A percentile compares a stretch with the other conserved stretches of the same genome.
Conservation (phyloP, 92 coral and sea anemone genomes). For the Galaxea fascicularis region DNA sequence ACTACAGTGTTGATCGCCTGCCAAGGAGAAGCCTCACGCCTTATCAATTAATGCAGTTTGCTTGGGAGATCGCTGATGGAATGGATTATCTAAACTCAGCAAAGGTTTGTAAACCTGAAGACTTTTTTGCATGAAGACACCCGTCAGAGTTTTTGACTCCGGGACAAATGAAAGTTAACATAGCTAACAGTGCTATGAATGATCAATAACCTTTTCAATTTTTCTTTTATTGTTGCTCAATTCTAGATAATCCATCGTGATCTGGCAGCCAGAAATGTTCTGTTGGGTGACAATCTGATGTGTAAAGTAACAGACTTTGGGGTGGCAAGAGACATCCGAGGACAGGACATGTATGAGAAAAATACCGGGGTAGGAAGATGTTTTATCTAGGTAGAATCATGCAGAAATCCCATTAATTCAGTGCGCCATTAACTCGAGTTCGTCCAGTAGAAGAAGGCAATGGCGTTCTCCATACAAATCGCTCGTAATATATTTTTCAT, state of each 20-base stretch:
- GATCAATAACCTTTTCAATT: background rate
- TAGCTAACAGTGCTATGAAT: too few species aligned
- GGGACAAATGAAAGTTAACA: too few species aligned
- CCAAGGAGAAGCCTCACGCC: slow-evolving; percentile 44
- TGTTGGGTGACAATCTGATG: slow-evolving; percentile 60
- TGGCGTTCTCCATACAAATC: too few species aligned
- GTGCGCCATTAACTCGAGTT: too few species aligned
- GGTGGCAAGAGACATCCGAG: slow-evolving; percentile 69
- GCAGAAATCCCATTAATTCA: too few species aligned
- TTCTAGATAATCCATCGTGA: slow-evolving; percentile 76
- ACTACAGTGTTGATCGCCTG: slow-evolving; percentile 33
- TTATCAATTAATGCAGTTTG: slow-evolving; percentile 58
- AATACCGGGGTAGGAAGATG: slow-evolving; percentile 52
- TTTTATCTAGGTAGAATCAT: too few species aligned
- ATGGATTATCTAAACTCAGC: slow-evolving; percentile 66
- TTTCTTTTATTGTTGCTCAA: background rate
- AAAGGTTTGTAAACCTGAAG: slow-evolving; percentile 37
- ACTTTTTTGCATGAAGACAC: background rate
- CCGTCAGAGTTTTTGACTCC: too few species aligned
- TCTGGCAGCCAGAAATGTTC: slow-evolving; percentile 77
- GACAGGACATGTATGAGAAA: slow-evolving; percentile 52
- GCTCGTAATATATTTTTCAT: too few species aligned
- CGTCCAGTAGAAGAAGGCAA: too few species aligned
- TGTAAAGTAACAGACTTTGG: slow-evolving; percentile 82
- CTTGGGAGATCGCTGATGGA: slow-evolving; percentile 78